Conservation (phyloP, 2,113 vertebrate genomes). For the Sylvia atricapilla region DNA sequence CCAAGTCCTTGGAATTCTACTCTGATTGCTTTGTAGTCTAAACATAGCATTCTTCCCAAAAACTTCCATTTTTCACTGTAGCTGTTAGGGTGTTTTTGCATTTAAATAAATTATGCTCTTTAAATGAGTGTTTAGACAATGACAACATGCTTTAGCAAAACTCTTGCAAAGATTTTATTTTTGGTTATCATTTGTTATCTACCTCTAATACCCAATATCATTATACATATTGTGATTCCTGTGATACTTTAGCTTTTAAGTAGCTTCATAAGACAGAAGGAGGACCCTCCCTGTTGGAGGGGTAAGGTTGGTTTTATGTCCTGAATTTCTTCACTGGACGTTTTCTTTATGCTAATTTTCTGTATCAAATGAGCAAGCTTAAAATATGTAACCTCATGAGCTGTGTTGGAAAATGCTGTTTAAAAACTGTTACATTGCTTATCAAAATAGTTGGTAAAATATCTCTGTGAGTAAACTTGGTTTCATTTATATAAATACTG, state of each 20-base stretch:
- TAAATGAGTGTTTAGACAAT: background rate
- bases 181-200: background rate
- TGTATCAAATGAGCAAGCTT: background rate
- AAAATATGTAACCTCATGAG: background rate
- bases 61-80: background rate
- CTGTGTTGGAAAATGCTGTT: background rate
- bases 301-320: background rate
- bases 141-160: background rate
- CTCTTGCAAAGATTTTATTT: background rate
- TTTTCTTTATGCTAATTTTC: background rate
- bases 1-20: background rate
- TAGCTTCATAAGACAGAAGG: background rate
- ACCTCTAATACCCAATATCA: background rate
- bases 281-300: background rate
- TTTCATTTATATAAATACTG: background rate
- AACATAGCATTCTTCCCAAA: background rate
- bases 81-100: background rate
- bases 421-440: background rate
- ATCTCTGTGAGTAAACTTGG: background rate
- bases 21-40: background rate
- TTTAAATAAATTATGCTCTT: background rate
- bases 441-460: background rate
- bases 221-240: background rate
- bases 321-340: background rate
- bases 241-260: background rate